Base-by-base conservation (phyloP, 1,140 invertebrate genomes). In the Cydia pomonella region DNA sequence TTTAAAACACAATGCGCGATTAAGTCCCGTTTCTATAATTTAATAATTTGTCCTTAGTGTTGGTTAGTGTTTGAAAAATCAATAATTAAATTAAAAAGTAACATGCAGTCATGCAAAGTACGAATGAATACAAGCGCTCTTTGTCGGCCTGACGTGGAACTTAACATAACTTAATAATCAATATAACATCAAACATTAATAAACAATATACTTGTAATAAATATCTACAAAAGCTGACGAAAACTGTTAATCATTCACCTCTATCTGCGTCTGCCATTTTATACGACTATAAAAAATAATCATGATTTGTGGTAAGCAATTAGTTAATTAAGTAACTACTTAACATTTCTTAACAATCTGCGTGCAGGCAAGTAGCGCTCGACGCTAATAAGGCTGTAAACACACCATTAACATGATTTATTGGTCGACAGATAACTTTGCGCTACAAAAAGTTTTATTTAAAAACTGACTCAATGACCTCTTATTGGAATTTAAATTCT, bases 401-500 rank as follows among this genome's bases (percentile, higher is more conserved):
- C 75, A 76, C 71, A 63, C 66, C 53, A 27, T 72, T 76, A 41
- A 62, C 13, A 25, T 50, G 66, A 75, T 75, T 75, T 75, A 75
- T 75, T 50, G 44, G n/a, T 62, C 44, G 21, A 47, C 12, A 75
- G 74, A 75, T 75, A 75, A 71, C 27, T 64, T n/a, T 33, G 13
- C 0, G 53, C 18, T 59, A 59, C 53, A 59, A 59, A 59, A 59
- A 59, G 53, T 59, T 59, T 59, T 23, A 59, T 59, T 23, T n/a
- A 9, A 59, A 47, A 50, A 18, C 47, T 50, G 47, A 50, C 18
- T 59, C 9, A 23, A 1, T 53, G 50, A 53, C 10, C 23, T 59
- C 53, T 23, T 10, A 59, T 59, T 59, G 21, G 53, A 59, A 59
- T 23, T 59, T 9, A 2, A 59, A 7, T 12, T 59, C 53, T 59